A percentile compares a stretch with the other conserved stretches of the same genome.
phyloP scores from a whole-genome alignment of 2,113 vertebrate genomes.

The Orycteropus afer region DNA sequence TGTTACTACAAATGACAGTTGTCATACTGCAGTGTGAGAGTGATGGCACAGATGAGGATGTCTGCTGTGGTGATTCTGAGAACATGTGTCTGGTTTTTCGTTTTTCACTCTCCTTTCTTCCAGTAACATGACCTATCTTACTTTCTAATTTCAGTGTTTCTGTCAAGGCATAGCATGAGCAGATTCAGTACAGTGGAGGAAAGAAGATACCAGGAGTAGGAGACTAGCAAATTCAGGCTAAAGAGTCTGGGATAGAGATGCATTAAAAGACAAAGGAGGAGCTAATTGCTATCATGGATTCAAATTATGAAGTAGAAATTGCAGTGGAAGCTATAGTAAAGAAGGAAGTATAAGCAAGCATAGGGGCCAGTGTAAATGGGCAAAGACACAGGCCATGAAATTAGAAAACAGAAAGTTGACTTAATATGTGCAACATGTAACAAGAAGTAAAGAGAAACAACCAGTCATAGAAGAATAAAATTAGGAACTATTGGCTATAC shows the following conservation, averaged over 20 bases:
- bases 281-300: neutral
- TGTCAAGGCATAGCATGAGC: neutral
- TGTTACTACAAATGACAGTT: neutral
- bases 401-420: neutral
- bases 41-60: neutral
- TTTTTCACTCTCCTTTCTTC: neutral
- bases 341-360: neutral
- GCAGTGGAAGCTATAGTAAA: neutral
- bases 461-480: neutral
- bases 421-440: neutral
- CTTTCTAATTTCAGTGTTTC: neutral
- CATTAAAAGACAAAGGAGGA: neutral
- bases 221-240: neutral
- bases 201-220: neutral
- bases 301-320: neutral
- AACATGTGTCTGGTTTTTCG: neutral
- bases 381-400: neutral
- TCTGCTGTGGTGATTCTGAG: neutral
- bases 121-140: neutral
- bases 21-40: no score
- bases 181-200: neutral
- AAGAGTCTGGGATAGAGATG: neutral
- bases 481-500: rapidly evolving
- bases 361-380: rapidly evolving
- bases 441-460: neutral